Base-by-base conservation (phyloP, 2,113 vertebrate genomes). In the Amblyopsis rosae region DNA sequence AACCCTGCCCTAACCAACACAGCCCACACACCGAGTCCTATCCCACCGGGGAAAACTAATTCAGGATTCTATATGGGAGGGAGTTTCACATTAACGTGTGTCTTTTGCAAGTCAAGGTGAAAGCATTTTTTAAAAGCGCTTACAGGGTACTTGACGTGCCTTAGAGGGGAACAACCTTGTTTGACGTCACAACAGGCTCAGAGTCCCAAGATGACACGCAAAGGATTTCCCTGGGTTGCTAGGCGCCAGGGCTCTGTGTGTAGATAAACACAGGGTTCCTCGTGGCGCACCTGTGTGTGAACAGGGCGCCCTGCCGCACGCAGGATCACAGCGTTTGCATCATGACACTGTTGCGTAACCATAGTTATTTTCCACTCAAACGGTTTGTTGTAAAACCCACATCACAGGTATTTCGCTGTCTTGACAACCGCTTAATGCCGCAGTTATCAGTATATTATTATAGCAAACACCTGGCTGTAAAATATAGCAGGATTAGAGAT, bases 141-240 rank as follows among this genome's bases (percentile, higher is more conserved):
- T 49, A 80, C 12, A 60, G 77, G 75, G 80, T 63, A 78, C 69
- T 41, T 41, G 26, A 12, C 67, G 62, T 80, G 69, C 79, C 63
- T 15, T 26, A 50, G 75, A 69, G 72, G 63, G 75, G 79, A 80
- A 69, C n/a, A 77, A 80, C 77, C 54, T 53, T 33, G 13, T 32
- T 76, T 89, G 87, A 92, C 88, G 81, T 92, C 91, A 93, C 48
- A 0, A 15, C 0, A 0, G 0, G 76, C 75, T 72, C 69, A 69
- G 33, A 85, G 72, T 82, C 58, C 77, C 77, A 35, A 64, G 60
- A 63, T 41, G 74, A 82, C 79, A 82, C n/a, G 6, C 35, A 69
- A 90, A 91, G 91, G 75, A 80, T 91, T 88, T 90, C 92, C 92
- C 84, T 82, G 3, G 0, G 91, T 92, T 88, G 88, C 92, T 80